phyloP scores from a whole-genome alignment of 2,113 vertebrate species.

The Xiphias gladius region DNA sequence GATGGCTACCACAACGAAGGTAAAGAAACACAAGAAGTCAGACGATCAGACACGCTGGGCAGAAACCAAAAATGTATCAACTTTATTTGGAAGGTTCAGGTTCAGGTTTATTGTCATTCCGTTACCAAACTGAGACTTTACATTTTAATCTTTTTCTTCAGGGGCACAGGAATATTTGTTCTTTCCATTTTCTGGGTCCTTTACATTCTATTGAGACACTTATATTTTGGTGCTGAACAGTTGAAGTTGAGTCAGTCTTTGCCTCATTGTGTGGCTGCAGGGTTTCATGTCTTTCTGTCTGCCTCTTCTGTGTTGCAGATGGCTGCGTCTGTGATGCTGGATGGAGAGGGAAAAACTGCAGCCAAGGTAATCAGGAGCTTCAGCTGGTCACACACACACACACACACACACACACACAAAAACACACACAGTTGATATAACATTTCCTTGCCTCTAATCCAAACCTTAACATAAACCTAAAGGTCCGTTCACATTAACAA shows the following conservation, averaged over 20 bases:
- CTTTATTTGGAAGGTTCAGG: too few species aligned
- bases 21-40: too few species aligned
- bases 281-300: constrained; percentile 1
- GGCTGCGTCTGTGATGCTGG: constrained; percentile 92
- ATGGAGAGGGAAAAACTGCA: constrained; percentile 91
- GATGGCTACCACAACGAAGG: too few species aligned
- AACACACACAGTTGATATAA: background rate
- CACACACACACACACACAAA: background rate
- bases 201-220: background rate
- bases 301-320: constrained; percentile 79
- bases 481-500: too few species aligned
- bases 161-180: too few species aligned
- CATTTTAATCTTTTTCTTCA: background rate
- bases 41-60: too few species aligned
- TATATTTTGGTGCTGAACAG: too few species aligned
- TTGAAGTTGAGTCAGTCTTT: background rate
- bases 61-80: too few species aligned
- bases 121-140: too few species aligned
- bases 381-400: background rate
- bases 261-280: background rate
- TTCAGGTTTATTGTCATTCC: too few species aligned
- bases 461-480: too few species aligned
- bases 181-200: background rate
- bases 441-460: too few species aligned
- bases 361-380: constrained; percentile 83